These are phyloP conservation scores for Chionodraco myersi DNA, from an alignment of 2,113 vertebrate genomes.

Conservation along the genomic window DNA sequence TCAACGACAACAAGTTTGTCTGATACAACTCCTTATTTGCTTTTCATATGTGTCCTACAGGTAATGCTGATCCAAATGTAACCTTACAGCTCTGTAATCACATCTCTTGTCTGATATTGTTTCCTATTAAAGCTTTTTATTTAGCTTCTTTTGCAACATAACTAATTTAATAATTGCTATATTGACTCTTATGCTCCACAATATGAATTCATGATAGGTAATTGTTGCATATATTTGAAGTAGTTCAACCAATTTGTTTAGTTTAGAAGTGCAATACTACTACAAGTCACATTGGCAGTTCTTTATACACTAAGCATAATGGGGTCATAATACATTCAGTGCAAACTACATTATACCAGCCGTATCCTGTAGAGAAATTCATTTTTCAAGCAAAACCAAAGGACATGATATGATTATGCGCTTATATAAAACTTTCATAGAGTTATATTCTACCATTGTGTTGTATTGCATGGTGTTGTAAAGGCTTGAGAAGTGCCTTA, in stretches of 20 bases:
- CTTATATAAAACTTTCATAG: not conserved
- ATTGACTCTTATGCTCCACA: not conserved
- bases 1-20: too few relatives aligned
- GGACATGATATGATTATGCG: not conserved
- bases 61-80: too few relatives aligned
- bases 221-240: not conserved
- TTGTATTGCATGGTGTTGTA: not conserved
- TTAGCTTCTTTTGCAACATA: too few relatives aligned
- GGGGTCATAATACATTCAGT: not conserved
- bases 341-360: not conserved
- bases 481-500: not conserved
- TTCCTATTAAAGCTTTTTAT: not conserved
- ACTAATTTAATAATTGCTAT: too few relatives aligned
- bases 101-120: not conserved
- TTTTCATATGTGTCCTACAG: too few relatives aligned
- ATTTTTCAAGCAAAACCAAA: not conserved
- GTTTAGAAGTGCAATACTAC: not conserved
- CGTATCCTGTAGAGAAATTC: not conserved
- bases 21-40: too few relatives aligned
- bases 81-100: not conserved
- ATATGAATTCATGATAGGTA: not conserved
- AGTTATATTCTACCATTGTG: not conserved
- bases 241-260: not conserved
- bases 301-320: conserved; percentile 2
- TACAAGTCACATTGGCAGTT: not conserved